Percentiles rank a stretch among this genome's conserved stretches.
These are phyloP conservation scores for Diogma glabrata DNA, from an alignment of 2,888 invertebrate genomes.

Conservation along the genomic window DNA sequence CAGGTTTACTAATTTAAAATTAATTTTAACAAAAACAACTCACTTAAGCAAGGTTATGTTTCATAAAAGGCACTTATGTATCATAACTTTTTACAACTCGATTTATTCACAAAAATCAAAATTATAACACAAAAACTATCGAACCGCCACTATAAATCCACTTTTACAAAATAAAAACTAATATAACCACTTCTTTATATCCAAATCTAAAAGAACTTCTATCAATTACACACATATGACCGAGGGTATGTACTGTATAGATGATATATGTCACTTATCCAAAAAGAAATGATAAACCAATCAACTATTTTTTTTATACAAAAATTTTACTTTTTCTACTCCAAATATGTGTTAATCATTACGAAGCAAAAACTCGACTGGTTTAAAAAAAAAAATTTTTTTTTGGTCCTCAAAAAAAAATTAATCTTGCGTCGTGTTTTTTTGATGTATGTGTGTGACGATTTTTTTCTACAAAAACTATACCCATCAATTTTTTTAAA, in stretches of 20 bases:
- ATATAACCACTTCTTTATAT: too few relatives aligned
- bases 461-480: too few relatives aligned
- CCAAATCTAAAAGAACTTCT: neutral
- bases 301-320: neutral
- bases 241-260: too few relatives aligned
- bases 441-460: neutral
- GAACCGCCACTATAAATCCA: too few relatives aligned
- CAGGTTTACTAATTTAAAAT: conserved; percentile 31
- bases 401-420: conserved; percentile 11
- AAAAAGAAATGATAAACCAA: too few relatives aligned
- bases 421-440: neutral
- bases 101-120: conserved; percentile 8
- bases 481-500: too few relatives aligned
- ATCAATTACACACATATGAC: conserved; percentile 2
- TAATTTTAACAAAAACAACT: neutral
- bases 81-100: too few relatives aligned
- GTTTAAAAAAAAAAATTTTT: conserved; percentile 10
- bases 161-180: neutral
- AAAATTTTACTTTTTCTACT: conserved; percentile 5
- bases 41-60: too few relatives aligned
- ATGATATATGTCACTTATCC: too few relatives aligned
- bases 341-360: conserved; percentile 10
- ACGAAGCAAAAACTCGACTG: conserved; percentile 12
- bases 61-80: too few relatives aligned
- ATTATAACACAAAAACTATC: too few relatives aligned